These are phyloP conservation scores for Phyllotis vaccarum DNA, from an alignment of 2,797 vertebrate genomes.

Conservation along the genomic window DNA sequence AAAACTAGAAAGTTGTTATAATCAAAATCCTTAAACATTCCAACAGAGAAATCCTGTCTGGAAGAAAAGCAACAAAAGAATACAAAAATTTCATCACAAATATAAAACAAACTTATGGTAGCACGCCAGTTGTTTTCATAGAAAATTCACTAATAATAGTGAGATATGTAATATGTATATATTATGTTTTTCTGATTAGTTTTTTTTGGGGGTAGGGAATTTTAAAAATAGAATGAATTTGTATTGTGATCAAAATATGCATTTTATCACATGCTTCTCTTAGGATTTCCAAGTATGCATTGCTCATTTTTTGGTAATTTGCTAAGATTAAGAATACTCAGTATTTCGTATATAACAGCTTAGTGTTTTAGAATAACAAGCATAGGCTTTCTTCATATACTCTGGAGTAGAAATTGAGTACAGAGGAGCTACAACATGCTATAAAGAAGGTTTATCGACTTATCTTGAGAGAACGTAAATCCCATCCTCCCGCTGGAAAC, in stretches of 20 bases:
- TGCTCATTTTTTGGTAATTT: background rate
- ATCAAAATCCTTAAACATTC: background rate
- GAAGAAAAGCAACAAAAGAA: background rate
- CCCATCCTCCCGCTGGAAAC: background rate
- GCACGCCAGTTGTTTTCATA: background rate
- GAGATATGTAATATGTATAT: background rate
- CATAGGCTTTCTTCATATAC: conserved; percentile 80
- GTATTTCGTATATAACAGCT: conserved; percentile 81
- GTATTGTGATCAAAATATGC: background rate
- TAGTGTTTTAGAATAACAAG: conserved; percentile 84
- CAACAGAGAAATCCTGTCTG: background rate
- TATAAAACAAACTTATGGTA: background rate
- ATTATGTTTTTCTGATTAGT: background rate
- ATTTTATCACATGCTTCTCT: background rate
- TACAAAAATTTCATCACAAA: background rate
- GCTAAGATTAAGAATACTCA: conserved; percentile 2
- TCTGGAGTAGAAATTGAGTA: conserved; percentile 76
- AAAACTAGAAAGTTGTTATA: background rate
- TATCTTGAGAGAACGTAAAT: background rate
- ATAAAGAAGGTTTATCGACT: background rate
- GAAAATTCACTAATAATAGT: background rate
- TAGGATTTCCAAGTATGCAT: background rate
- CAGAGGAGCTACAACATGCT: conserved; percentile 60
- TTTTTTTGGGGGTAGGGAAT: background rate
- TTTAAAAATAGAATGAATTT: background rate